phyloP scores from a whole-genome alignment of 1,140 invertebrate genomes.

The Gonatopus flavifemur region DNA sequence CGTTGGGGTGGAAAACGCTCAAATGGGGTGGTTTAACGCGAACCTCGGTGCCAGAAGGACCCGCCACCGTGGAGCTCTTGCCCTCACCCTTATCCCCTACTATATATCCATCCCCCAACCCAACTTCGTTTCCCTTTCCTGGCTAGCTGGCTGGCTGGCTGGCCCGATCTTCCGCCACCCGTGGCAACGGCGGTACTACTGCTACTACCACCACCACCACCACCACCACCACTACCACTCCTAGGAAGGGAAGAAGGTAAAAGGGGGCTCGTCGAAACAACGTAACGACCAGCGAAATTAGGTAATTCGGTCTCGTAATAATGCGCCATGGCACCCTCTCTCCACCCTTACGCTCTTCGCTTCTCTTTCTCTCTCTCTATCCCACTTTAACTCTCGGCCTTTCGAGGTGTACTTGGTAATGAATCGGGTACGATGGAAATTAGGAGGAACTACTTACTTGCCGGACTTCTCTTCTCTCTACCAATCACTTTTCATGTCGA shows the following conservation, averaged over 20 bases:
- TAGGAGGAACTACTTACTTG: constrained; percentile 35
- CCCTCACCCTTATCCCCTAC: background rate
- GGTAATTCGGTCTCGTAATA: constrained; percentile 58
- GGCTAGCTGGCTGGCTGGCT: constrained; percentile 9
- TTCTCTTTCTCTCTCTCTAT: constrained; percentile 25
- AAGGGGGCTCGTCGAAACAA: constrained; percentile 48
- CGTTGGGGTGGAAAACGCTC: constrained; percentile 59
- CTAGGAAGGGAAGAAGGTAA: constrained; percentile 4
- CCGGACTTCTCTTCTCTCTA: constrained; percentile 27
- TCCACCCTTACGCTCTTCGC: constrained; percentile 5
- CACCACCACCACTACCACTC: background rate
- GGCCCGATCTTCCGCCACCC: too few species aligned
- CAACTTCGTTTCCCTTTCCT: constrained; percentile 22
- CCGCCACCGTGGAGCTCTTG: constrained; percentile 33
- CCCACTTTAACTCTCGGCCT: constrained; percentile 12
- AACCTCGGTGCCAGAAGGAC: constrained; percentile 56
- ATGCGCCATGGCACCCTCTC: constrained; percentile 35
- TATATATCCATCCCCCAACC: background rate
- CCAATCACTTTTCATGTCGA: too few species aligned
- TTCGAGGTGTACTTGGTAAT: constrained; percentile 16
- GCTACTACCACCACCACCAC: too few species aligned
- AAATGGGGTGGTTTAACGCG: constrained; percentile 61
- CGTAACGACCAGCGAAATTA: constrained; percentile 57
- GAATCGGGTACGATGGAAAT: constrained; percentile 39
- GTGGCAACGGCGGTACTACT: too few species aligned